A percentile compares a stretch with the other conserved stretches of the same genome.
Conservation (phyloP, 2,113 vertebrate species). For the Neodontobutis hainanensis region DNA sequence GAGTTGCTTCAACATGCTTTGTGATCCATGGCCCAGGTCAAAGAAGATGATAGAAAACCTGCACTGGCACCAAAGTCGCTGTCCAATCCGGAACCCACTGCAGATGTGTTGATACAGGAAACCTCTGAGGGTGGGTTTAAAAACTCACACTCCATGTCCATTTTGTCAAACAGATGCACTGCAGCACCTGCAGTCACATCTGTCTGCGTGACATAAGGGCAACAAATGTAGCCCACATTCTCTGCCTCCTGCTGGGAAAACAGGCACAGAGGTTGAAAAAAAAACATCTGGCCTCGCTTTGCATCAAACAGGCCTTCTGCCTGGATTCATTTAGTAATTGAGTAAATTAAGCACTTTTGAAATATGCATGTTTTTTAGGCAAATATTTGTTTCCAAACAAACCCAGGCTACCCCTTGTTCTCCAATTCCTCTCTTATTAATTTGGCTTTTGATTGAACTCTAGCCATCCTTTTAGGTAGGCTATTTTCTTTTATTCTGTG, state of each 20-base stretch:
- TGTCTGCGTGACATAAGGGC: constrained; percentile 53
- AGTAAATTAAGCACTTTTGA: no score
- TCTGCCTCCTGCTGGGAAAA: constrained; percentile 30
- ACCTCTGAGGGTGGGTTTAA: constrained; percentile 45
- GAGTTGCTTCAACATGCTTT: background rate
- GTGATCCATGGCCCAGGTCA: background rate
- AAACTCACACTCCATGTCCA: constrained; percentile 67
- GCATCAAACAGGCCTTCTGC: background rate
- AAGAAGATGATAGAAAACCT: constrained; percentile 59
- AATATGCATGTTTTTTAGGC: no score
- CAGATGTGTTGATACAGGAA: constrained; percentile 55
- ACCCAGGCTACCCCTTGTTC: no score
- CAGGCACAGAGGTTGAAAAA: background rate
- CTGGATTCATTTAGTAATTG: no score
- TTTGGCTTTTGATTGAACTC: no score
- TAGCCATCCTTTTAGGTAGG: no score
- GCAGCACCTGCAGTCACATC: constrained; percentile 32
- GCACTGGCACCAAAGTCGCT: constrained; percentile 86
- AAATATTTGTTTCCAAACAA: no score
- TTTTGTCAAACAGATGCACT: constrained; percentile 46
- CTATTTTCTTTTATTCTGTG: no score
- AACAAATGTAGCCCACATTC: constrained; percentile 27
- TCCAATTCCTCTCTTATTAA: no score
- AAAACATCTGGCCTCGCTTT: background rate
- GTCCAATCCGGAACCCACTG: constrained; percentile 79